Evolutionary conservation across 2,888 invertebrate species (phyloP).

Genomic region (Hoplodrina ambigua): DNA sequence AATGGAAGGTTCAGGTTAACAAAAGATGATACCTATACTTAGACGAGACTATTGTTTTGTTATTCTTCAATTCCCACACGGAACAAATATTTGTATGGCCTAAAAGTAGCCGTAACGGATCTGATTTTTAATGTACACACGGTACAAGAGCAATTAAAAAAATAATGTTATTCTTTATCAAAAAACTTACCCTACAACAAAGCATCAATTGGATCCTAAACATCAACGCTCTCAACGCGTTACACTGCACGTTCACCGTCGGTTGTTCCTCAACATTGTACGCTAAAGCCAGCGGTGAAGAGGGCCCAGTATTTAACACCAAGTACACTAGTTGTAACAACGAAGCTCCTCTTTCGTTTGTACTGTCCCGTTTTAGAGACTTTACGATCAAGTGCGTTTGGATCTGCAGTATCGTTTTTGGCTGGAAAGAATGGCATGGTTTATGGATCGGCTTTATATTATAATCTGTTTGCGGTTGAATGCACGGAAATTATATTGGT

Average conservation of each 20-base stretch:
- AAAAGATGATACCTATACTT: no score
- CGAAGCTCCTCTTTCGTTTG: constrained; percentile 77
- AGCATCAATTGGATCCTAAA: constrained; percentile 83
- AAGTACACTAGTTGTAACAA: constrained; percentile 80
- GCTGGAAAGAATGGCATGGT: constrained; percentile 68
- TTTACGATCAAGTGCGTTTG: constrained; percentile 78
- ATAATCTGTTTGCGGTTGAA: no score
- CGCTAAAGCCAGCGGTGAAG: constrained; percentile 78
- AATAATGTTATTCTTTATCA: not conserved
- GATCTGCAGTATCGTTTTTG: constrained; percentile 79
- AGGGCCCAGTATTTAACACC: constrained; percentile 75
- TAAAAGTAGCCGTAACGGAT: no score
- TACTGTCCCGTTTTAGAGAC: constrained; percentile 77
- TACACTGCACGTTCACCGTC: constrained; percentile 69
- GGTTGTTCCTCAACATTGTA: constrained; percentile 65
- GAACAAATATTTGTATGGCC: no score
- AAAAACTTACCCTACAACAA: constrained; percentile 79
- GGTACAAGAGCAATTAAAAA: no score
- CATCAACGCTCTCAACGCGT: constrained; percentile 82
- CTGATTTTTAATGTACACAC: no score
- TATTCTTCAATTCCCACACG: no score
- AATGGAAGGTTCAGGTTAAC: no score
- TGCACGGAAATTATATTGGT: no score
- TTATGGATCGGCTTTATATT: not conserved
- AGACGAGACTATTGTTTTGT: no score